Percentiles rank a stretch among this genome's conserved stretches.
These are phyloP conservation scores for Eristalis arbustorum DNA, from an alignment of 2,888 invertebrate species.

Conservation along the genomic window DNA sequence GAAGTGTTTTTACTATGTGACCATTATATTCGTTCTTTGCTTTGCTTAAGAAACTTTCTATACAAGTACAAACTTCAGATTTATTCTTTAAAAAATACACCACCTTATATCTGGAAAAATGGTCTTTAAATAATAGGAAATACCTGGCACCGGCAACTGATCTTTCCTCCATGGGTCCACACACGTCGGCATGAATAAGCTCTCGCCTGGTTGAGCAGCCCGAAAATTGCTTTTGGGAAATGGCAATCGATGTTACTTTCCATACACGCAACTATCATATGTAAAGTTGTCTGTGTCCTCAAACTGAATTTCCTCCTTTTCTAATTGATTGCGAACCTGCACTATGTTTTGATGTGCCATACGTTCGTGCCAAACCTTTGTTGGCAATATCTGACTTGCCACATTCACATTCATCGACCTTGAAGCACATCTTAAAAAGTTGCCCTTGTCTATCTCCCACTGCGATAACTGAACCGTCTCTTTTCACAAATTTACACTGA, in stretches of 20 bases:
- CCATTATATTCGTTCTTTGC: slow-evolving; percentile 64
- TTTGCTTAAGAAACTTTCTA: slow-evolving; percentile 57
- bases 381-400: too few species aligned
- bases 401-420: too few species aligned
- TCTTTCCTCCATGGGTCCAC: slow-evolving; percentile 53
- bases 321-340: slow-evolving; percentile 68
- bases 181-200: slow-evolving; percentile 64
- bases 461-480: slow-evolving; percentile 26
- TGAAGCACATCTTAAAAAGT: too few species aligned
- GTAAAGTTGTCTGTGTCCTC: slow-evolving; percentile 39
- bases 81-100: slow-evolving; percentile 64
- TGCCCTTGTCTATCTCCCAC: too few species aligned
- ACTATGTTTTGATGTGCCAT: slow-evolving; percentile 71
- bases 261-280: slow-evolving; percentile 70
- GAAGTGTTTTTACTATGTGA: slow-evolving; percentile 67
- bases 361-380: slow-evolving; percentile 72
- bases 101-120: slow-evolving; percentile 46
- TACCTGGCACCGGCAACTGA: slow-evolving; percentile 55
- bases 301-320: slow-evolving; percentile 49
- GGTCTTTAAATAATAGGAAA: too few species aligned
- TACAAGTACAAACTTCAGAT: slow-evolving; percentile 33
- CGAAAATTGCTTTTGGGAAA: slow-evolving; percentile 52
- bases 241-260: slow-evolving; percentile 69
- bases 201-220: slow-evolving; percentile 53
- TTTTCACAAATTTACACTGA: slow-evolving; percentile 37